Evolutionary conservation across 2,888 invertebrate species (phyloP).

Genomic region (Aradus depressus): DNA sequence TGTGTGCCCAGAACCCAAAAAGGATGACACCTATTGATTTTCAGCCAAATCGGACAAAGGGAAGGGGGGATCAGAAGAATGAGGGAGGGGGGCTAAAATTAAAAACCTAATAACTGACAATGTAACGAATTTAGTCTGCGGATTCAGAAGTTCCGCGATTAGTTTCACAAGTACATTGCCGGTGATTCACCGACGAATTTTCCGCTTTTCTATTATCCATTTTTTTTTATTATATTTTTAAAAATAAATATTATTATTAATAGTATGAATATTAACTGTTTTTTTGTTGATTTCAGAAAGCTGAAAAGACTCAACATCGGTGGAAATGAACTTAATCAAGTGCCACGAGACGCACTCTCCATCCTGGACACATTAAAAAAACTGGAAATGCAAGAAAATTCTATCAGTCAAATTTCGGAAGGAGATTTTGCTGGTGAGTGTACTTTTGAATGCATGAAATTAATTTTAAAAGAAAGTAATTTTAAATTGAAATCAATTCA

Average conservation of each 20-base stretch:
- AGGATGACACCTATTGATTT: too few relatives aligned
- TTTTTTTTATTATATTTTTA: background rate
- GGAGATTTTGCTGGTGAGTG: slow-evolving; percentile 72
- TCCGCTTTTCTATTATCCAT: background rate
- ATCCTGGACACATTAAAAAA: slow-evolving; percentile 69
- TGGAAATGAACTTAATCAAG: slow-evolving; percentile 62
- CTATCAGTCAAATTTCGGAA: slow-evolving; percentile 61
- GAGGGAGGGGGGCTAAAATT: too few relatives aligned
- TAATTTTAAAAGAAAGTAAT: too few relatives aligned
- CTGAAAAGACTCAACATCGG: slow-evolving; percentile 75
- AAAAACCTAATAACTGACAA: too few relatives aligned
- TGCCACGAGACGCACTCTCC: slow-evolving; percentile 72
- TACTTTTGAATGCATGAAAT: too few relatives aligned
- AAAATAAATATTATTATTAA: too few relatives aligned
- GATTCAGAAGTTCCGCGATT: too few relatives aligned
- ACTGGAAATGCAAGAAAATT: slow-evolving; percentile 79
- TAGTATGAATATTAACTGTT: background rate
- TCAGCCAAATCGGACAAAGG: too few relatives aligned
- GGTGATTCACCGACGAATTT: background rate
- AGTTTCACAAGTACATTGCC: background rate
- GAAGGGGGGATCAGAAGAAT: too few relatives aligned
- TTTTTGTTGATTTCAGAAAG: slow-evolving; percentile 46
- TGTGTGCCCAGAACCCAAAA: too few relatives aligned
- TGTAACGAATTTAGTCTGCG: too few relatives aligned
- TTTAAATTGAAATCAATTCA: too few relatives aligned